Conservation (phyloP, 2,797 vertebrate genomes). For the Nyctibius grandis region DNA sequence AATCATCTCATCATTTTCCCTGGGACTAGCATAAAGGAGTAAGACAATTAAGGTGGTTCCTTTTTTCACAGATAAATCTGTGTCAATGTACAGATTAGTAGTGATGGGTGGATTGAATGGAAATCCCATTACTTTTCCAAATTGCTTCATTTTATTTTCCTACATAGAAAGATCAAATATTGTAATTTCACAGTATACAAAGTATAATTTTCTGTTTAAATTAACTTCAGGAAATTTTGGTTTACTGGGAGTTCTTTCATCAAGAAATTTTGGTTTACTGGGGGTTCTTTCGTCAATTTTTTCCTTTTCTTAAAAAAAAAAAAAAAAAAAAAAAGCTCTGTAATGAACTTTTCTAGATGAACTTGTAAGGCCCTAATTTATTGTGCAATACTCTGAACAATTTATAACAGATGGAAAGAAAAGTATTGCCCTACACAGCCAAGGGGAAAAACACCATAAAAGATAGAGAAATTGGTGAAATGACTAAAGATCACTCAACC, state of each 20-base stretch:
- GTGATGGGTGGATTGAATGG: not conserved
- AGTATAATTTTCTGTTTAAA: not conserved
- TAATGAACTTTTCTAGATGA: not conserved
- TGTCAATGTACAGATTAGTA: not conserved
- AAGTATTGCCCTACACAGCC: not conserved
- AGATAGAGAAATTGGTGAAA: not conserved
- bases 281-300: not conserved
- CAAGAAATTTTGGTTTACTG: not conserved
- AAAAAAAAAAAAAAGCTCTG: not conserved
- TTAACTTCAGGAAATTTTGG: not conserved
- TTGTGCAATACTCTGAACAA: not conserved
- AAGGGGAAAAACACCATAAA: not conserved
- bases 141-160: not conserved
- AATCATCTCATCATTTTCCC: slow-evolving; percentile 21
- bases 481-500: not conserved
- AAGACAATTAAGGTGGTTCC: not conserved
- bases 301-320: not conserved
- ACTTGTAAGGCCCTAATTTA: not conserved
- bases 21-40: not conserved
- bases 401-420: slow-evolving; percentile 10
- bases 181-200: not conserved
- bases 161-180: not conserved
- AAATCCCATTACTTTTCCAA: not conserved
- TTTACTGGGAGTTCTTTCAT: not conserved
- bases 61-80: not conserved